Conservation (phyloP, 2,113 vertebrate genomes). For the Myrmophylax atrothorax region DNA sequence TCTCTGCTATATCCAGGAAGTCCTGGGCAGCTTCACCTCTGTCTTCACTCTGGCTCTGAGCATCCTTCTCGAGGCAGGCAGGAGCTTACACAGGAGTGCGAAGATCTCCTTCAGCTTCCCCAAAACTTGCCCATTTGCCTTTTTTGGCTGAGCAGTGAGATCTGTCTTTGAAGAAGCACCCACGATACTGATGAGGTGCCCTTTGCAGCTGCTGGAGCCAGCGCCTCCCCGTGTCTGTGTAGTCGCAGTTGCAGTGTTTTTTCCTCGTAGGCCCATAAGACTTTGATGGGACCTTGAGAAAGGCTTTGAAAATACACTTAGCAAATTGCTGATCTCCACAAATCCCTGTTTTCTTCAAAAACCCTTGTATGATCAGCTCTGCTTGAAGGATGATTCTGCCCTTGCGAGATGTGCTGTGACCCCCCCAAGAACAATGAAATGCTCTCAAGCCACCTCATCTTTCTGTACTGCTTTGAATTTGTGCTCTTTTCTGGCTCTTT, state of each 20-base stretch:
- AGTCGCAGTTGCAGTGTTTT: neutral
- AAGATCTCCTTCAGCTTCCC: neutral
- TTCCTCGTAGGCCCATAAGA: rapidly evolving
- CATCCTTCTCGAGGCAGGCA: neutral
- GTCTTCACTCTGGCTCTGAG: neutral
- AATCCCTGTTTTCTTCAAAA: neutral
- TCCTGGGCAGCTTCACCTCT: neutral
- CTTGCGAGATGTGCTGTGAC: neutral
- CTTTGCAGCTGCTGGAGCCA: neutral
- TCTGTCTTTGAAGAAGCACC: neutral
- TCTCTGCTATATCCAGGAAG: neutral
- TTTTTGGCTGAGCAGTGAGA: neutral
- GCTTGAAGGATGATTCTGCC: neutral
- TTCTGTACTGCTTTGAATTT: slow-evolving; percentile 38
- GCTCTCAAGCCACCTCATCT: neutral
- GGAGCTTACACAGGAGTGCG: neutral
- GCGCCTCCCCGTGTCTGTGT: rapidly evolving
- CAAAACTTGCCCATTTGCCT: neutral
- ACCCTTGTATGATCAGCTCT: neutral
- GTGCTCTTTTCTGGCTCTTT: slow-evolving; percentile 12
- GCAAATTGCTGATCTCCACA: neutral
- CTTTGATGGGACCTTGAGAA: neutral
- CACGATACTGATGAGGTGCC: neutral
- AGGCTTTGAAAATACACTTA: neutral
- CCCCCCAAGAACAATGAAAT: rapidly evolving